Evolutionary conservation across 2,113 vertebrate genomes (phyloP), one percentile per base, ranked within the genome.

Genomic region (Mormoops blainvillei): DNA sequence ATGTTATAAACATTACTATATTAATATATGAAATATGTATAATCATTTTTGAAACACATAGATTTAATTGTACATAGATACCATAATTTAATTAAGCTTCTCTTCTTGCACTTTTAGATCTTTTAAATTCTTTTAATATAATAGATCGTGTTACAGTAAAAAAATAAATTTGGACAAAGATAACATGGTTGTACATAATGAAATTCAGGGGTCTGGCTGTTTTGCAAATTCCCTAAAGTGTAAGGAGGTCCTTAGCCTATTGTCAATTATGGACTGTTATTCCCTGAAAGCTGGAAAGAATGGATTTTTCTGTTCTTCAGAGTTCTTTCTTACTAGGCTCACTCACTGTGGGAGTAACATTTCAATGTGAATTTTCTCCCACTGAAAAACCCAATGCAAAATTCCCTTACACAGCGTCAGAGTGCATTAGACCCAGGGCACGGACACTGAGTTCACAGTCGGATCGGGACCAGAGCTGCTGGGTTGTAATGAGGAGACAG

Each of bases 281-380:
- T 16, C 50, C 43, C 26, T 74, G 24, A 89, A 94, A 83, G 12
- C 43, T 20, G 70, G 43, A 89, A 54, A 93, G 24, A 52, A 93
- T 85, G 2, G 6, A 52, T 74, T 28, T 93, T 63, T 43, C 41
- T 2, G 19, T 91, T 41, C 76, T 81, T 82, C 82, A 56, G 61
- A 95, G 56, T 41, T 97, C 76, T 96, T 98, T 73, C 48, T 20
- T 78, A 63, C 0, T 3, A 65, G 91, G 61, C 31, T 45, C 9
- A 52, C 70, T 87, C 76, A 67, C 76, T 88, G 91, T 93, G 78
- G 28, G 81, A 89, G 0, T 70, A 80, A 97, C 31, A 97, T 56
- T 74, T 78, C 24, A 12, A 87, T 33, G 91, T 89, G 71, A 94
- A 61, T 96, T 96, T 93, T 94, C 67, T 97, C 26, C 38, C 28